Evolutionary conservation across 2,797 vertebrate genomes (phyloP).

Genomic region (Bovichtus diacanthus): DNA sequence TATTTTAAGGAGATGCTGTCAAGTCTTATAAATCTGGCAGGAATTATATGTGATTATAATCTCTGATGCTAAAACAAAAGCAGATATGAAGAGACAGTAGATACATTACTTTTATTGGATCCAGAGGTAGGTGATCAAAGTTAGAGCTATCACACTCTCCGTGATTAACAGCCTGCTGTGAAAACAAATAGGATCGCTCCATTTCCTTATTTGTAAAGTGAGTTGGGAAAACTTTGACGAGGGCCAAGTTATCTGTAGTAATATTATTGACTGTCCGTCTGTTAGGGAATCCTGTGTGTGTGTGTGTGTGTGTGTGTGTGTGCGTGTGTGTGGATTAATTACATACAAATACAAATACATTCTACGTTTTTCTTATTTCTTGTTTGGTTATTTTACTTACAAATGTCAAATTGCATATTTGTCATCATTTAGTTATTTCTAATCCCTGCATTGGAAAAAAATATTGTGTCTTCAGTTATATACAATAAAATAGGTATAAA

Average conservation of each 20-base stretch:
- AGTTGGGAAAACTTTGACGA: slow-evolving; percentile 46
- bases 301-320: not conserved
- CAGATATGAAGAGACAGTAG: slow-evolving; percentile 15
- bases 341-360: not conserved
- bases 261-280: no score
- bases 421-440: not conserved
- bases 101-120: slow-evolving; percentile 57
- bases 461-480: not conserved
- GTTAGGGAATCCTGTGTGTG: no score
- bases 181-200: slow-evolving; percentile 57
- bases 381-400: not conserved
- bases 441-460: not conserved
- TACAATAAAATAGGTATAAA: not conserved
- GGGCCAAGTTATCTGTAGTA: slow-evolving; percentile 48
- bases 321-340: not conserved
- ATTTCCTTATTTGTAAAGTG: slow-evolving; percentile 57
- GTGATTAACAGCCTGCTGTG: slow-evolving; percentile 47
- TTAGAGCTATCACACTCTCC: slow-evolving; percentile 41
- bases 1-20: slow-evolving; percentile 13
- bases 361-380: not conserved
- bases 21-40: slow-evolving; percentile 14
- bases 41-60: slow-evolving; percentile 29
- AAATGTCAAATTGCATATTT: not conserved
- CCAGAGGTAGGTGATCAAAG: slow-evolving; percentile 48
- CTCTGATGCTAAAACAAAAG: slow-evolving; percentile 1